Base-by-base conservation (phyloP, 2,113 vertebrate genomes). In the Caranx ignobilis region DNA sequence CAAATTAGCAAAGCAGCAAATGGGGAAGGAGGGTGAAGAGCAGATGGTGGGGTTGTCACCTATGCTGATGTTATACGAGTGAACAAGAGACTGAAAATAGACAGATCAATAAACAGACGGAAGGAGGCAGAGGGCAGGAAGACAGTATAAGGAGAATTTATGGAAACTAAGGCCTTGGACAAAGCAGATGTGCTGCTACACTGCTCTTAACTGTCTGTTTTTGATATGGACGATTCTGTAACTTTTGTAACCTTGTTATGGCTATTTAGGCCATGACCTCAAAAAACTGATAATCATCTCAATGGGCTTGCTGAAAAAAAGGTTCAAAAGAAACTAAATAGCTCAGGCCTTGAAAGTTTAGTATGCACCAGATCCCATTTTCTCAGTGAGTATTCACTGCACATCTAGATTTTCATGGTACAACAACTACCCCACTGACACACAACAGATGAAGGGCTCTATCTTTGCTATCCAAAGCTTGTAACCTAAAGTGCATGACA, bases 1-100 rank as follows among this genome's bases (percentile, higher is more conserved):
- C 82, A 88, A 88, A 92, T 93, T 90, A 91, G 86, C 60, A 79
- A 79, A 70, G 64, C 75, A 31, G 76, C 77, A 79, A 79, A 79
- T 66, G 5, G 75, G 63, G 67, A 71, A 75, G 75, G 62, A 71
- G 75, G 75, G 41, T 74, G 77, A 75, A 81, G 80, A 79, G 88
- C 84, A 81, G 87, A 91, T 84, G 87, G 85, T 11, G 39, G 63
- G 79, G 81, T 81, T 88, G 81, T 59, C 81, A 75, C 78, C 63
- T 74, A 64, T 77, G 85, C 75, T 47, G 75, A 82, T 79, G 70
- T 48, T 82, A n/a, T 81, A 52, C 0, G 10, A 82, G 67, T 15
- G 69, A 77, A 79, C 56, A 61, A 69, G 62, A 69, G 55, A 41
- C 77, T 72, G 78, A 86, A 84, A 83, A 85, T 79, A 84, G 79